A percentile compares a stretch with the other conserved stretches of the same genome.
These are phyloP conservation scores for Fratercula arctica DNA, from an alignment of 2,797 vertebrate genomes.

Conservation along the genomic window DNA sequence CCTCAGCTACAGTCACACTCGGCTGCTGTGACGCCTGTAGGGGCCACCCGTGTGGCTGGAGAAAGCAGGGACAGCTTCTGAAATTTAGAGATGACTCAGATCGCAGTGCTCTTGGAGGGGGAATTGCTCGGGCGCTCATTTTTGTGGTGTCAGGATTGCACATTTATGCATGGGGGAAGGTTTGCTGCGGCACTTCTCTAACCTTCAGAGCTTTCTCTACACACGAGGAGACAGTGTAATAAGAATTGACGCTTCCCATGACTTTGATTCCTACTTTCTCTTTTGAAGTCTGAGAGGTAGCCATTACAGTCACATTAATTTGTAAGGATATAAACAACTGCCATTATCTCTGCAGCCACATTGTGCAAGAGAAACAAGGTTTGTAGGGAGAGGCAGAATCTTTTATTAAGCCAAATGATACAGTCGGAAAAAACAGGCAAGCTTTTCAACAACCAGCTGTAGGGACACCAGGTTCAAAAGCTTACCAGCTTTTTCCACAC, in stretches of 20 bases:
- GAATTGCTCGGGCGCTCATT: not conserved
- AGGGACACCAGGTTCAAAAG: not conserved
- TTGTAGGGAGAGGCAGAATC: not conserved
- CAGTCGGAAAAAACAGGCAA: not conserved
- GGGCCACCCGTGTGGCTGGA: not conserved
- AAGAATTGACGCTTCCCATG: not conserved
- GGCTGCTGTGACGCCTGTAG: not conserved
- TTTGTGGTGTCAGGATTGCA: not conserved
- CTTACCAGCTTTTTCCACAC: slow-evolving; percentile 1
- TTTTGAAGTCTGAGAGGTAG: not conserved
- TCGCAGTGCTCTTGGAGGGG: not conserved
- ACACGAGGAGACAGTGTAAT: not conserved
- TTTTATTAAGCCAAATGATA: not conserved
- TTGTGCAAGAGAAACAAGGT: not conserved
- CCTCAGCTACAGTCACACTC: not conserved
- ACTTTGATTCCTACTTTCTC: not conserved
- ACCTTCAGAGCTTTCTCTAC: not conserved
- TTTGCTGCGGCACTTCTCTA: not conserved
- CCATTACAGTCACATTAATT: not conserved
- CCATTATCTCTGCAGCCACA: not conserved
- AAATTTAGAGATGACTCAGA: not conserved
- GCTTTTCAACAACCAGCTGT: not conserved
- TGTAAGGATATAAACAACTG: slow-evolving; percentile 19
- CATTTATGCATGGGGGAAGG: not conserved
- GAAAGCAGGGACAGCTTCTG: not conserved